phyloP scores from a whole-genome alignment of 2,888 invertebrate genomes.

The Nudaria mundana region DNA sequence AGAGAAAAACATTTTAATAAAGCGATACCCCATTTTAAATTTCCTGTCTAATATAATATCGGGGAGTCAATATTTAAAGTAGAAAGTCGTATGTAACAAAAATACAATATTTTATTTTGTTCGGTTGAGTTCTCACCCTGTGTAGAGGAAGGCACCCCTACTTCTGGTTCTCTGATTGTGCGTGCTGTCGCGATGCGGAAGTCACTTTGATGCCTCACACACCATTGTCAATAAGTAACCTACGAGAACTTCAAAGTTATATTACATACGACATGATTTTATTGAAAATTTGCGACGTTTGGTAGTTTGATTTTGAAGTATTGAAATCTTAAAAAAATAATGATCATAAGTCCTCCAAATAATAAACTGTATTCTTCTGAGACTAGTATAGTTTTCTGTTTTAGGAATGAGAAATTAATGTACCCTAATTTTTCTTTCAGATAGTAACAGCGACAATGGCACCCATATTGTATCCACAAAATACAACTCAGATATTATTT shows the following conservation, averaged over 20 bases:
- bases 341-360: no score
- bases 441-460: slow-evolving; percentile 19
- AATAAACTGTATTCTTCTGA: no score
- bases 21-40: slow-evolving; percentile 30
- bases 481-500: slow-evolving; percentile 10
- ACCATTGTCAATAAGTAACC: slow-evolving; percentile 45
- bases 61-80: slow-evolving; percentile 30
- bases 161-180: slow-evolving; percentile 40
- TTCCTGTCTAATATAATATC: slow-evolving; percentile 25
- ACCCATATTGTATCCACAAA: slow-evolving; percentile 20
- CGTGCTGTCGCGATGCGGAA: slow-evolving; percentile 41
- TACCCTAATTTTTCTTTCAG: slow-evolving; percentile 14
- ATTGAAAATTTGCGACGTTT: background rate
- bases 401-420: background rate
- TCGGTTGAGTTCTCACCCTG: slow-evolving; percentile 50
- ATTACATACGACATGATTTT: slow-evolving; percentile 16
- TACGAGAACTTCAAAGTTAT: slow-evolving; percentile 41
- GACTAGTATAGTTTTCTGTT: no score
- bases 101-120: slow-evolving; percentile 43
- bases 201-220: slow-evolving; percentile 52
- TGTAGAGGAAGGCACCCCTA: slow-evolving; percentile 11
- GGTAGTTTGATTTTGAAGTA: background rate
- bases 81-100: slow-evolving; percentile 32
- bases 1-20: slow-evolving; percentile 26
- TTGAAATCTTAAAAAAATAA: no score